Evolutionary conservation across 2,797 vertebrate species (phyloP), one percentile per base, ranked within the genome.

Genomic region (Crocidura indochinensis): DNA sequence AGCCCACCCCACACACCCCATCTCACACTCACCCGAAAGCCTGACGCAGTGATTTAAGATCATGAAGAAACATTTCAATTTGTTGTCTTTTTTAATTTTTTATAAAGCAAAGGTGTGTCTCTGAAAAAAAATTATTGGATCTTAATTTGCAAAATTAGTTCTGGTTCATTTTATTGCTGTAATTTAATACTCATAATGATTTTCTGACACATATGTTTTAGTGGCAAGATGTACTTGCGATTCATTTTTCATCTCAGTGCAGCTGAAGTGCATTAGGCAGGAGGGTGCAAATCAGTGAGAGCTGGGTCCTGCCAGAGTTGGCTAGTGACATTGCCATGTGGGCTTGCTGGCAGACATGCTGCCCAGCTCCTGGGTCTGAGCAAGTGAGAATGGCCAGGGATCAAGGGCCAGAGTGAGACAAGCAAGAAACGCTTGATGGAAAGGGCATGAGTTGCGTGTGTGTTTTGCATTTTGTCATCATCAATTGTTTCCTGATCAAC

Each of bases 111-210:
- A 95, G 84, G 90, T 77, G 75, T 93, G 94, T 44, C 94, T 91
- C 76, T 72, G 74, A 85, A 92, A 94, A 93, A 94, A 93, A 49
- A 95, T 97, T 97, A 97, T 96, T 90, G 94, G 92, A 74, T 84
- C 82, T 96, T 96, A 84, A 90, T 97, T 97, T 97, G 92, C 92
- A 94, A 97, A 97, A 96, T 97, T 95, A 96, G 96, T 94, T 97
- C 92, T 96, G 94, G 87, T 94, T 95, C 91, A 95, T 96, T 97
- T 95, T 96, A 89, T 96, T 27, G 26, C 94, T 91, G 69, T 97
- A 97, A 98, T 97, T 97, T 97, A 97, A 91, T 94, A 67, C 95
- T 96, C 87, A 51, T 96, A 97, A 98, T 96, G 96, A 97, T 97
- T 97, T 98, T 97, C 93, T 97, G 98, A 96, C 94, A 96, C 38